Base-by-base conservation (phyloP, 2,888 invertebrate species). In the Drosophila atroscutellata region DNA sequence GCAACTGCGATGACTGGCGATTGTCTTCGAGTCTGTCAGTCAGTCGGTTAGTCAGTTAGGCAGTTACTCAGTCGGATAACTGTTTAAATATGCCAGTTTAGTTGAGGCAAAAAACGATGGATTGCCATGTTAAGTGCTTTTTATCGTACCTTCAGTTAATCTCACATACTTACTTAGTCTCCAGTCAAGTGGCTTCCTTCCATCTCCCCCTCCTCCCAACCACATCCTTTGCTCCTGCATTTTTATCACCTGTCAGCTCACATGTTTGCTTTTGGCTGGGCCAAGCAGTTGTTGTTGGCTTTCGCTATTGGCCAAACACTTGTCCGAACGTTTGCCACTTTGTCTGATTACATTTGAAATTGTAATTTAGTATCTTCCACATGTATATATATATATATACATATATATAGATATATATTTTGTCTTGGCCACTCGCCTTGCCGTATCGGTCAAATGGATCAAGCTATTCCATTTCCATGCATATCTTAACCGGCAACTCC, bases 281-380 rank as follows among this genome's bases (percentile, higher is more conserved):
- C 68, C 64, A 65, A 45, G 39, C 67, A 56, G 59, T 37, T 49
- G 55, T 61, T 56, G 58, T 65, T 59, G 59, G 34, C 34, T 28
- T 52, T 67, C 37, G 39, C 65, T 59, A 30, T 62, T 79, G 75
- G 60, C 59, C 74, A 74, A 83, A 77, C 81, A 72, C 66, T 78
- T 68, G 62, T 52, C 81, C 56, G 28, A 50, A 50, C 50, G 49
- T 57, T 49, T 79, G 81, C 79, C 92, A 92, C 92, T 92, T 90
- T 91, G 86, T 82, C 90, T 91, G 93, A 93, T 93, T 93, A 91
- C 91, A 93, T 93, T 93, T 92, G 92, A 93, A 93, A 93, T 93
- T 93, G 92, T 92, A 93, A 93, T 93, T 92, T 85, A 75, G 71
- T 75, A 71, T 68, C 77, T 75, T 77, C 76, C 58, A 24, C 45